Conservation (phyloP, 1,140 invertebrate genomes). For the Triops cancriformis region DNA sequence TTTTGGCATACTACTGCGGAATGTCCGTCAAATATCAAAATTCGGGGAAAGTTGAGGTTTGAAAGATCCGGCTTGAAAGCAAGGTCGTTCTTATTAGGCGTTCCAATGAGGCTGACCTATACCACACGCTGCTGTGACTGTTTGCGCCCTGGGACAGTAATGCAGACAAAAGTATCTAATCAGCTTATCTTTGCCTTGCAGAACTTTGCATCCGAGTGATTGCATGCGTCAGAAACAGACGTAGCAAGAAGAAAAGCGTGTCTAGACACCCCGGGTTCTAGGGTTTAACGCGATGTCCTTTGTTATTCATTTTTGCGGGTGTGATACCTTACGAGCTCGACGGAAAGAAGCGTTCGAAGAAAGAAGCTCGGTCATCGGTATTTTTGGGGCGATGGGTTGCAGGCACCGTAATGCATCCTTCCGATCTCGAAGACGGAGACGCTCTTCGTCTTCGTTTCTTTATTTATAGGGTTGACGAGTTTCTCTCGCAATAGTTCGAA, state of each 20-base stretch:
- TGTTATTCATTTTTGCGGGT: neutral
- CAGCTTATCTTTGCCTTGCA: neutral
- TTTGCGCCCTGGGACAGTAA: neutral
- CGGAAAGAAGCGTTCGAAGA: neutral
- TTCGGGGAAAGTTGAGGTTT: neutral
- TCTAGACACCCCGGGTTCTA: neutral
- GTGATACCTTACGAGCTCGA: neutral
- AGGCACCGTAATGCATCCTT: neutral
- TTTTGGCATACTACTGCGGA: neutral
- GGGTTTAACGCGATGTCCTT: neutral
- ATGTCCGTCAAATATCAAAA: neutral
- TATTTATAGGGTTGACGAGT: constrained; percentile 6
- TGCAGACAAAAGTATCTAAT: neutral
- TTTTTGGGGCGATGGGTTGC: neutral
- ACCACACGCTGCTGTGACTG: neutral
- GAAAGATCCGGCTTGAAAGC: neutral
- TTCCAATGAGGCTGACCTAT: neutral
- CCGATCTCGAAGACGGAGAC: neutral
- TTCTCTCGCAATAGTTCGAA: neutral
- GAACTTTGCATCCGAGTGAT: neutral
- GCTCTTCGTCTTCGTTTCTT: neutral
- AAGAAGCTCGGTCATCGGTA: neutral
- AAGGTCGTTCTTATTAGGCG: neutral
- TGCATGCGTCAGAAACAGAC: neutral
- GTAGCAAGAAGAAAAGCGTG: neutral